Evolutionary conservation across 2,113 vertebrate species (phyloP).

Genomic region (Vombatus ursinus): DNA sequence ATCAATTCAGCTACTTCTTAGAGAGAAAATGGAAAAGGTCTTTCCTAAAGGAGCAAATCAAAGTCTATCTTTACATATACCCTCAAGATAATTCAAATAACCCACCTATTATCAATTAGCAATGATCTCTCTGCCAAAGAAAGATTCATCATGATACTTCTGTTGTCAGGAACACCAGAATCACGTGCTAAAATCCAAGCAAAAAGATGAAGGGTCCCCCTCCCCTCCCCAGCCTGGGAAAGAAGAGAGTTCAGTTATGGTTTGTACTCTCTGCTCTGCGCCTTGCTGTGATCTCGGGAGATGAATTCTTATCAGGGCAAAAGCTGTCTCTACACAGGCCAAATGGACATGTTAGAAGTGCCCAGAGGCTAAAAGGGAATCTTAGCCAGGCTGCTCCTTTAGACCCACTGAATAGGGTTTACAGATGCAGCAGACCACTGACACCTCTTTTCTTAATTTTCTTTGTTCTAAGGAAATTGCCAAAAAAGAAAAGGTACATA

Average conservation of each 20-base stretch:
- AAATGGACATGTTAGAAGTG: constrained; percentile 8
- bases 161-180: constrained; percentile 42
- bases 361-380: background rate
- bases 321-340: constrained; percentile 25
- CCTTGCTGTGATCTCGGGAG: constrained; percentile 35
- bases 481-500: background rate
- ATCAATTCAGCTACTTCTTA: background rate
- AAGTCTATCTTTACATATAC: constrained; percentile 6
- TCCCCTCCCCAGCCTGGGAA: background rate
- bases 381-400: background rate
- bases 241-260: background rate
- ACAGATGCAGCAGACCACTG: background rate
- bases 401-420: background rate
- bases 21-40: constrained; percentile 7
- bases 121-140: constrained; percentile 36
- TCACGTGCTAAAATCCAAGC: background rate
- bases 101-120: constrained; percentile 31
- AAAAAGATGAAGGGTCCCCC: constrained; percentile 8
- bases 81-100: background rate
- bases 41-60: background rate
- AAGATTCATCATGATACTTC: constrained; percentile 34
- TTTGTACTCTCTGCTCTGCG: background rate
- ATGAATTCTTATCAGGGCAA: constrained; percentile 21
- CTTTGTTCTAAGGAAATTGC: background rate
- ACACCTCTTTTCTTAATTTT: background rate